A percentile compares a stretch with the other conserved stretches of the same genome.
phyloP scores from a whole-genome alignment of 2,888 invertebrate species.

The Pardosa pseudoannulata region DNA sequence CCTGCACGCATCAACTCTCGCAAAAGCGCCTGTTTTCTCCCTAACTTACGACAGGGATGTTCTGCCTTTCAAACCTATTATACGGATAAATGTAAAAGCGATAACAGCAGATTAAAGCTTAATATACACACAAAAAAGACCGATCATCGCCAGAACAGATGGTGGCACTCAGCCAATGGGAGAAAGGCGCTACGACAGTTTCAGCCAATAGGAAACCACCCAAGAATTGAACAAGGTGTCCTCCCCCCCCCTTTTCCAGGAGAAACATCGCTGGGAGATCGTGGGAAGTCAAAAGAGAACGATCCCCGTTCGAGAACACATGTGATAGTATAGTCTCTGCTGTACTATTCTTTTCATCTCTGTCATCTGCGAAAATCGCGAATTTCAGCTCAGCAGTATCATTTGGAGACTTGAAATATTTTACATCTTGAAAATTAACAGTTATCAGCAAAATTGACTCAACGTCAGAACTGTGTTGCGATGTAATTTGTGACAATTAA shows the following conservation, averaged over 20 bases:
- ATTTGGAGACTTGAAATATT: too few species aligned
- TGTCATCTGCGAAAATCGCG: too few species aligned
- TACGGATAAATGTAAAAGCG: slow-evolving; percentile 59
- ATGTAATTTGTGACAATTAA: too few species aligned
- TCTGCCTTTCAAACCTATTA: slow-evolving; percentile 36
- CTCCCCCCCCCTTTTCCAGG: background rate
- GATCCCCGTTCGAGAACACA: slow-evolving; percentile 34
- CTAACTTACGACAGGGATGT: background rate
- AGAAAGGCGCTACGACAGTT: slow-evolving; percentile 44
- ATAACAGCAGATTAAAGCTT: slow-evolving; percentile 63
- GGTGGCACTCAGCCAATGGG: slow-evolving; percentile 53
- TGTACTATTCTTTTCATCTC: too few species aligned
- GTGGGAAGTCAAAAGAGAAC: slow-evolving; percentile 61
- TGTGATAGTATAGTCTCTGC: slow-evolving; percentile 13
- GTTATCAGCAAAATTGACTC: too few species aligned
- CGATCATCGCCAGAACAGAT: slow-evolving; percentile 27
- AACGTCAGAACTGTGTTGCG: too few species aligned
- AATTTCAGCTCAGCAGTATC: too few species aligned
- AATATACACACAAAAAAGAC: slow-evolving; percentile 22
- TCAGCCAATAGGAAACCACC: slow-evolving; percentile 35
- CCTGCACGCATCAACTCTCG: background rate
- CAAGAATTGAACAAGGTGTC: slow-evolving; percentile 51
- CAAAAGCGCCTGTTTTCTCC: background rate
- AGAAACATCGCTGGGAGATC: slow-evolving; percentile 50
- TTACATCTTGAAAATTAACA: too few species aligned